Percentiles rank a stretch among this genome's conserved stretches.
Conservation (phyloP, 2,888 invertebrate species). For the Drosophila birchii region DNA sequence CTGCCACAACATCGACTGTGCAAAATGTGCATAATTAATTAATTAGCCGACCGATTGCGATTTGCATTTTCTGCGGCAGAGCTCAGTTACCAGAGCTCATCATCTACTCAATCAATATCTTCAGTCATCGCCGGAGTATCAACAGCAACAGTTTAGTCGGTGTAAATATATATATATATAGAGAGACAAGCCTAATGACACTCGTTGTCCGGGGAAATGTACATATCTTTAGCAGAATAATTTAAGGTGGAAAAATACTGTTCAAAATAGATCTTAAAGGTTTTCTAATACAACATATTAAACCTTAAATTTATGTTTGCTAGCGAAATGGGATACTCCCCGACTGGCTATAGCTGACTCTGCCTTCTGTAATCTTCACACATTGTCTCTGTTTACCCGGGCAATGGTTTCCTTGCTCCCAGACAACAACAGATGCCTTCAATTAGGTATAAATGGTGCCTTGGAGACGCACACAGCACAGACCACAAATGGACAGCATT, state of each 20-base stretch:
- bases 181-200: neutral
- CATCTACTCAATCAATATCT: constrained; percentile 18
- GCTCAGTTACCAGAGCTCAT: constrained; percentile 7
- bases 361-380: constrained; percentile 41
- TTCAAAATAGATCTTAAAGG: neutral
- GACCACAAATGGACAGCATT: constrained; percentile 51
- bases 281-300: neutral
- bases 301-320: neutral
- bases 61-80: constrained; percentile 56
- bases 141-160: constrained; percentile 14
- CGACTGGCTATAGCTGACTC: neutral
- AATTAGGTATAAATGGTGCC: constrained; percentile 67
- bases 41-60: constrained; percentile 55
- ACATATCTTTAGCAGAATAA: neutral
- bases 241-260: neutral
- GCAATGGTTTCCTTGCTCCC: constrained; percentile 20
- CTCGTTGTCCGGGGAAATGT: neutral
- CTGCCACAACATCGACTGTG: constrained; percentile 55
- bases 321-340: constrained; percentile 5
- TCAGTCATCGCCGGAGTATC: constrained; percentile 33
- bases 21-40: constrained; percentile 77
- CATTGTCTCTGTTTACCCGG: constrained; percentile 37
- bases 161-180: constrained; percentile 2
- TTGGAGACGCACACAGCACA: constrained; percentile 54
- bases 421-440: constrained; percentile 63